These are phyloP conservation scores for Myotis findleyi DNA, from an alignment of 2,797 vertebrate species.

Conservation along the genomic window DNA sequence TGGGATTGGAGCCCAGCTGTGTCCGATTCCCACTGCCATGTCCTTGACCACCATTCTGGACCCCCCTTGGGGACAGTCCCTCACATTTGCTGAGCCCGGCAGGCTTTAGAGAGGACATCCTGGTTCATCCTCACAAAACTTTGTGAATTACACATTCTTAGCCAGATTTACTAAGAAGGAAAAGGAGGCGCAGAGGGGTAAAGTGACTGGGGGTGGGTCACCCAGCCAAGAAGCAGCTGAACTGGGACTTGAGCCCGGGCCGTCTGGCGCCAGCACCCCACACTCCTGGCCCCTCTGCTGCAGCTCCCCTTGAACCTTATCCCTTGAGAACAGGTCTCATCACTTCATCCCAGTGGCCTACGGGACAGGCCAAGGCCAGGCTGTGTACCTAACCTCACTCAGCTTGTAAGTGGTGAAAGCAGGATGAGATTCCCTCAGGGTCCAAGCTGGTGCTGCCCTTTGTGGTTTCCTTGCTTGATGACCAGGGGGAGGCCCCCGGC, in stretches of 20 bases:
- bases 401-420: neutral
- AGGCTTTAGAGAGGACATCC: neutral
- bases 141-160: neutral
- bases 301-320: too few species aligned
- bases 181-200: neutral
- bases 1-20: neutral
- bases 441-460: neutral
- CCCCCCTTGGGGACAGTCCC: rapidly evolving
- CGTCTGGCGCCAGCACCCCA: rapidly evolving
- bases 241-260: neutral
- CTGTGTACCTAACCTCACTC: neutral
- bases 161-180: neutral
- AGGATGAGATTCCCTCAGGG: neutral
- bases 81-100: neutral
- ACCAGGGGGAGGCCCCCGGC: neutral
- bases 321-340: neutral
- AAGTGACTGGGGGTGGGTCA: neutral
- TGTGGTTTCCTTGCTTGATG: neutral
- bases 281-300: neutral
- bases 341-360: neutral
- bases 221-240: neutral
- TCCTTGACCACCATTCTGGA: neutral
- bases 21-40: neutral
- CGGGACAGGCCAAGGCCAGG: neutral
- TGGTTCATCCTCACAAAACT: neutral